Percentiles rank a stretch among this genome's conserved stretches.
Conservation (phyloP, 2,113 vertebrate species). For the Lepidiolamprologus cunningtoni region DNA sequence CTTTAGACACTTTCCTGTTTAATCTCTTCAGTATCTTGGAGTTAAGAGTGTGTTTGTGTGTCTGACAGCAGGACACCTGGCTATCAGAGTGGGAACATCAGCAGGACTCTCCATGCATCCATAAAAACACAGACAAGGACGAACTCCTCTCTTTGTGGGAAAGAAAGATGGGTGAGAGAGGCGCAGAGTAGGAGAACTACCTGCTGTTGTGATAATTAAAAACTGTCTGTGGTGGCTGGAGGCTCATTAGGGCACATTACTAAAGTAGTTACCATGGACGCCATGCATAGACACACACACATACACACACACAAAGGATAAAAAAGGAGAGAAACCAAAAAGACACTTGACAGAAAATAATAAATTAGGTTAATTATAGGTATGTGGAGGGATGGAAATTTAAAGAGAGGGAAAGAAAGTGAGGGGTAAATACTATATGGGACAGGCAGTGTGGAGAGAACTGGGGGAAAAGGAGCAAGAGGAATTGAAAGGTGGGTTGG, state of each 20-base stretch:
- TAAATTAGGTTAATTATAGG: not conserved
- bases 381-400: rapidly evolving
- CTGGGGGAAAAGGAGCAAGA: not conserved
- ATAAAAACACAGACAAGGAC: not conserved
- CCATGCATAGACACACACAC: not conserved
- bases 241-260: not conserved
- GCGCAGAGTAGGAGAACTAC: not conserved
- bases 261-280: not conserved
- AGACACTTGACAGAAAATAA: not conserved
- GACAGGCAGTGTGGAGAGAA: not conserved
- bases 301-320: not conserved
- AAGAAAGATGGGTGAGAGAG: not conserved
- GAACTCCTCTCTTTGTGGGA: constrained; percentile 3
- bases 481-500: not conserved
- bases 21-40: constrained; percentile 9
- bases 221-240: not conserved
- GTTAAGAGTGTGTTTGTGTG: not conserved
- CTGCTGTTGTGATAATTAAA: constrained; percentile 48
- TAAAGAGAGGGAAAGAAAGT: rapidly evolving
- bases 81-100: constrained; percentile 45
- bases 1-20: not conserved
- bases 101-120: not conserved
- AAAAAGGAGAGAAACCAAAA: not conserved
- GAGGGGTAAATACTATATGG: not conserved
- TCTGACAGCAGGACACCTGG: constrained; percentile 35